Evolutionary conservation across 2,888 invertebrate species (phyloP), one percentile per base, ranked within the genome.

Genomic region (Ryuthela nishihirai): DNA sequence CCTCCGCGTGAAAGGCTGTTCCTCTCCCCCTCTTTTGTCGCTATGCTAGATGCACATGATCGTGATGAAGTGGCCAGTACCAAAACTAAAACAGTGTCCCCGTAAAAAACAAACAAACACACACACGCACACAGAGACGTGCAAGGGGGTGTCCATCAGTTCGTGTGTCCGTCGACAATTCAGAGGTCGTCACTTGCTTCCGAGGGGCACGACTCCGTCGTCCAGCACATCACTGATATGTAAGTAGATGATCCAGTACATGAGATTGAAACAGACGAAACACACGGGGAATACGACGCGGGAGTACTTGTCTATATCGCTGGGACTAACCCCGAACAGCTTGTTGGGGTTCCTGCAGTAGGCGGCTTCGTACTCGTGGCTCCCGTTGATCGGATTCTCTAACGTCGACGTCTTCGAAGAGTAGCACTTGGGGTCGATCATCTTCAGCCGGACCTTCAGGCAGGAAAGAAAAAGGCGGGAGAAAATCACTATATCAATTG

Each of bases 271-370:
- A 79, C 95, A 89, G 67, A 97, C 88, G 82, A 98, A 98, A 80
- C 95, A 91, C 71, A 95, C 90, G 53, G 98, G 98, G 77, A 99
- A 99, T 72, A 95, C 87, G 77, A 98, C 92, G 73, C 98, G 85
- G 64, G 95, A 94, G 77, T 97, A 97, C 80, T 97, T 97, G 83
- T 98, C 98, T 78, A 98, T 98, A 79, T 94, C 95, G 75, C 94
- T 94, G 62, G 94, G 94, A 71, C 92, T 92, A 76, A 92, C 88
- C 70, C 78, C 90, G 77, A 87, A 83, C 69, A 91, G 80, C 77
- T 90, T 90, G 82, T 88, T 91, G 77, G 90, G 88, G 76, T 90
- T 89, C 82, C 91, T 91, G 74, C 38, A 54, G 26, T 54, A 62
- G 29, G 59, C 34, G 3, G 54, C 54, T 4, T 62, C 62, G 24